Base-by-base conservation (phyloP, 1,140 invertebrate species). In the Bombus difficillimus region DNA sequence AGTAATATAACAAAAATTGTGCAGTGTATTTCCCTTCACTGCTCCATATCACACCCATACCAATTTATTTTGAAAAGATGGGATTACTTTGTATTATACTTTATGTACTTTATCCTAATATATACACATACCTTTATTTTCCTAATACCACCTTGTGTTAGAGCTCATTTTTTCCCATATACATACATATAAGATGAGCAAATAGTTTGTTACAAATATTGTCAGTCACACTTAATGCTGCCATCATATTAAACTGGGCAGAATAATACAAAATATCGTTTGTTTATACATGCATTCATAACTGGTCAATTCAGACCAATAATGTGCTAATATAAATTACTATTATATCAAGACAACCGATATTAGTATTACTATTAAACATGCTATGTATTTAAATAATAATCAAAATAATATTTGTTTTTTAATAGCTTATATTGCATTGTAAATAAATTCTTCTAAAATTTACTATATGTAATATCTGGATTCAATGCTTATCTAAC, bases 401-500 rank as follows among this genome's bases (percentile, higher is more conserved):
- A 80, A 59, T 32, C 25, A 59, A 64, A 85, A 74, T 53, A 28
- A 66, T 13, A 57, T 68, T 34, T 39, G 53, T 47, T 47, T 53
- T 53, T 53, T 22, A 41, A 74, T 43, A n/a, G 25, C 25, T 62
- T 15, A 28, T 57, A 72, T 62, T 37, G 32, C 9, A 85, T 62
- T 43, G 32, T 15, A 85, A 47, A 71, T 13, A 59, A 62, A 41
- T 62, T 62, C 15, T 22, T 41, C 37, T 47, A 12, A 37, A 47
- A 0, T 22, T 47, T 80, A 64, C 6, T 39, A 53, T 53, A 22
- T 37, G 10, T 47, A 72, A 71, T 28, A 87, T 88, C 84, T 91
- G 89, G 88, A 91, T 90, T 57, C 83, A 91, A 90, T 86, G 86
- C 84, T 79, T 32, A 62, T 68, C 69, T 90, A 90, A 90, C 32